Conservation (phyloP, 2,113 vertebrate genomes). For the Oxyura jamaicensis region DNA sequence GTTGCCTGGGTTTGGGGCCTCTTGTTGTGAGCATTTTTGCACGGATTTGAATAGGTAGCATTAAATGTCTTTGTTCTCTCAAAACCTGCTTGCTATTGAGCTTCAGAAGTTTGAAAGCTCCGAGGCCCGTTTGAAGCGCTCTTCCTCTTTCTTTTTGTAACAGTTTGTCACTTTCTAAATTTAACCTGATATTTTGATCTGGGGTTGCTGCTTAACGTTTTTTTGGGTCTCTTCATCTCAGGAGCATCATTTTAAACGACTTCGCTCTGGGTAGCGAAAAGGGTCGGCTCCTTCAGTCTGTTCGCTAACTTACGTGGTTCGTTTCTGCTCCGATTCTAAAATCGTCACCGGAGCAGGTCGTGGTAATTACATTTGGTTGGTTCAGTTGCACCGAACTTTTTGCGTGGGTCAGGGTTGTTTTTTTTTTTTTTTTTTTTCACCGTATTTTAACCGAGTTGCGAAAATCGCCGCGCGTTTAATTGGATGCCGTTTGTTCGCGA, state of each 20-base stretch:
- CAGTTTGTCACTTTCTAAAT: background rate
- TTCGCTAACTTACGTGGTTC: background rate
- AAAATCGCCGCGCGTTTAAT: background rate
- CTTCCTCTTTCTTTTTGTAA: background rate
- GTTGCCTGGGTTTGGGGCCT: background rate
- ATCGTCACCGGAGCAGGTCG: background rate
- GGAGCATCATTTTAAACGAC: constrained; percentile 26
- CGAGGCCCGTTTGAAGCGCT: background rate
- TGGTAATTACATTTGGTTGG: background rate
- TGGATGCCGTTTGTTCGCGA: background rate
- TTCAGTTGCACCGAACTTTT: background rate
- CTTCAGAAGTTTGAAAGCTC: constrained; percentile 38
- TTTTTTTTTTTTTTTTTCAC: no score
- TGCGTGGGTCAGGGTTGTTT: background rate
- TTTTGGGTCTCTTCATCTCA: background rate
- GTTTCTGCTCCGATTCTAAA: background rate
- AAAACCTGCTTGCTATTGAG: background rate
- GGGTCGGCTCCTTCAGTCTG: background rate
- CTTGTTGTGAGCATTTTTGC: background rate
- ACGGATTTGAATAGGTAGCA: constrained; percentile 3
- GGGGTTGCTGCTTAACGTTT: background rate
- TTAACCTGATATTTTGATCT: background rate
- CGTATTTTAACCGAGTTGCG: background rate
- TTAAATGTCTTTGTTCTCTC: constrained; percentile 42
- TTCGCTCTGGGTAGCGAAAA: constrained; percentile 24